phyloP scores from a whole-genome alignment of 2,113 vertebrate genomes.

The Laterallus jamaicensis region DNA sequence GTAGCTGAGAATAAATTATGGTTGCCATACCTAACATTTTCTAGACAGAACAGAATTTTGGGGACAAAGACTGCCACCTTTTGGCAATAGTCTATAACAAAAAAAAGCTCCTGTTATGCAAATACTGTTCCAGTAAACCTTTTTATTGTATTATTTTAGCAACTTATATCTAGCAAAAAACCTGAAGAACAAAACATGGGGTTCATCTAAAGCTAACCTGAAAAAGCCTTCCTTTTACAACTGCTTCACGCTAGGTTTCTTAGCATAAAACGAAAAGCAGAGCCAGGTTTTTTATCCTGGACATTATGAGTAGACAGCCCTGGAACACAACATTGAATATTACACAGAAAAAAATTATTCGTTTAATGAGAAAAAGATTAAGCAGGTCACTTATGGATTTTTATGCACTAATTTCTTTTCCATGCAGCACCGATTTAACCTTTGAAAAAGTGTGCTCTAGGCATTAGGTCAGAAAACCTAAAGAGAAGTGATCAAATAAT shows the following conservation, averaged over 20 bases:
- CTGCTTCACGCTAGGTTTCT: neutral
- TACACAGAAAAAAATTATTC: neutral
- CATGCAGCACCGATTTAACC: neutral
- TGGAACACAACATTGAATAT: neutral
- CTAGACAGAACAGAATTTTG: neutral
- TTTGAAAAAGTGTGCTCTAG: neutral
- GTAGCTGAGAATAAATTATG: neutral
- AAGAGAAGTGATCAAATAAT: neutral
- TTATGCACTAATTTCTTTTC: neutral
- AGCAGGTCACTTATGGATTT: neutral
- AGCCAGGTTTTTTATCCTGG: neutral
- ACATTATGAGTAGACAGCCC: neutral
- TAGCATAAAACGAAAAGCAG: neutral
- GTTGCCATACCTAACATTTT: neutral
- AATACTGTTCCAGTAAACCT: neutral
- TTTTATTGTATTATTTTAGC: neutral
- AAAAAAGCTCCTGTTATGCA: neutral
- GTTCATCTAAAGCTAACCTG: neutral
- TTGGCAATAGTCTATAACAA: neutral
- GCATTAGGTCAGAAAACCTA: neutral
- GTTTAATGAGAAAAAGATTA: neutral
- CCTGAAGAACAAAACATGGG: neutral
- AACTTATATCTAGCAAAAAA: neutral
- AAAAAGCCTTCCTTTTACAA: neutral
- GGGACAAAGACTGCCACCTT: slow-evolving; percentile 57